Percentiles rank a stretch among this genome's conserved stretches.
Evolutionary conservation across 2,113 vertebrate genomes (phyloP).

Genomic region (Gambusia affinis): DNA sequence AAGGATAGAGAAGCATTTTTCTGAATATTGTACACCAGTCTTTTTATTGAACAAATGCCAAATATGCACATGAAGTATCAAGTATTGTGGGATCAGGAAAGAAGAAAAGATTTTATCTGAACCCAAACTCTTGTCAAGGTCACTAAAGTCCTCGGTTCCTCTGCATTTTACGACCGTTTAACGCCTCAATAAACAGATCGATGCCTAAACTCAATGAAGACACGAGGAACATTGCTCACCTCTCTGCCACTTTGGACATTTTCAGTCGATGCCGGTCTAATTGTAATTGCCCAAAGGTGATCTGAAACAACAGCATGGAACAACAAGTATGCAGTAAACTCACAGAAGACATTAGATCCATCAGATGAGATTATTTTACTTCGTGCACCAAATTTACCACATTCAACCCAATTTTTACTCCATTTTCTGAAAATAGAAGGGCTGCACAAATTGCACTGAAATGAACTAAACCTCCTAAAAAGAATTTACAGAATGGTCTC

Average conservation of each 20-base stretch:
- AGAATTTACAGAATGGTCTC: background rate
- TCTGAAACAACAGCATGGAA: constrained; percentile 82
- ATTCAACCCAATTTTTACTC: too few species aligned
- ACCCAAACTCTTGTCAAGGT: constrained; percentile 48
- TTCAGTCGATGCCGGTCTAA: constrained; percentile 98
- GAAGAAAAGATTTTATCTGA: constrained; percentile 16
- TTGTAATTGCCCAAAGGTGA: constrained; percentile 98
- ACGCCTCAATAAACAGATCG: constrained; percentile 66
- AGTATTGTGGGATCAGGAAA: constrained; percentile 5
- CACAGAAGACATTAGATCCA: background rate
- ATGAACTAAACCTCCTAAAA: background rate
- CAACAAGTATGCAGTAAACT: constrained; percentile 13
- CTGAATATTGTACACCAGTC: constrained; percentile 18
- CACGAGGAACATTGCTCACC: constrained; percentile 79
- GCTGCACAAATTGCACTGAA: background rate
- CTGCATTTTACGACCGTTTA: constrained; percentile 55
- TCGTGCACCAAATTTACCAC: too few species aligned
- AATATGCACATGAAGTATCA: constrained; percentile 15
- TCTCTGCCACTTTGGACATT: constrained; percentile 99
- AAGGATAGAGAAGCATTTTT: constrained; percentile 8
- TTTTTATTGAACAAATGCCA: constrained; percentile 30
- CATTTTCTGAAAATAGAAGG: background rate
- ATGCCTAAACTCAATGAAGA: constrained; percentile 70
- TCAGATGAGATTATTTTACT: too few species aligned
- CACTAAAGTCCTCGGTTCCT: constrained; percentile 49